Conservation (phyloP, 2,888 invertebrate genomes). For the Drosophila infuscata region DNA sequence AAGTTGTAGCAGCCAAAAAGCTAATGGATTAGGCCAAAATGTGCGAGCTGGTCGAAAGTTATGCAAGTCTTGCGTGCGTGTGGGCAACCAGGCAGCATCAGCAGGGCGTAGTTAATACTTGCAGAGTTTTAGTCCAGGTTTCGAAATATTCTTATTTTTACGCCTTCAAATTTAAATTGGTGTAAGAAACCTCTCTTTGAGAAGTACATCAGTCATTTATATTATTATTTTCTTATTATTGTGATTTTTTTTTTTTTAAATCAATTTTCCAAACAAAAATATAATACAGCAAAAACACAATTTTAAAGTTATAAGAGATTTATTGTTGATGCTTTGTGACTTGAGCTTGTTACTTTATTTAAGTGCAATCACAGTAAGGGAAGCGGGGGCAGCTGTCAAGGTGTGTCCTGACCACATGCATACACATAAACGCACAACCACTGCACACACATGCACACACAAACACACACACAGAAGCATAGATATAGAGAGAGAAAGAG, state of each 20-base stretch:
- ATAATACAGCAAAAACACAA: neutral
- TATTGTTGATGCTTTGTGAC: neutral
- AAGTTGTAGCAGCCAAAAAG: slow-evolving; percentile 40
- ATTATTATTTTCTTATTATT: neutral
- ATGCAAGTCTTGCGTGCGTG: slow-evolving; percentile 44
- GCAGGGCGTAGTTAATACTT: neutral
- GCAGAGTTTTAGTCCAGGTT: neutral
- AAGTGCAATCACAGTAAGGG: neutral
- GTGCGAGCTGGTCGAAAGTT: slow-evolving; percentile 44
- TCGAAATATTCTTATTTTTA: too few species aligned
- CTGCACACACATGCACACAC: slow-evolving; percentile 1
- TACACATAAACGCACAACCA: slow-evolving; percentile 9
- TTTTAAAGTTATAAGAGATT: neutral
- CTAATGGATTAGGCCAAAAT: slow-evolving; percentile 55
- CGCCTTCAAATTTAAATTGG: neutral
- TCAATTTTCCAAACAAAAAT: neutral
- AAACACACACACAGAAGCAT: neutral
- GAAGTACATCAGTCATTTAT: neutral
- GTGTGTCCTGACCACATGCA: slow-evolving; percentile 39
- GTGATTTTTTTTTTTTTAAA: neutral
- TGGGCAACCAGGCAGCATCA: neutral
- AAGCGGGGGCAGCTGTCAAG: slow-evolving; percentile 16
- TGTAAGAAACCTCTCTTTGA: neutral
- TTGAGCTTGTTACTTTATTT: neutral
- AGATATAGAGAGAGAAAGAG: neutral